A percentile compares a stretch with the other conserved stretches of the same genome.
Conservation (phyloP, 2,888 invertebrate species). For the Agriotes lineatus region DNA sequence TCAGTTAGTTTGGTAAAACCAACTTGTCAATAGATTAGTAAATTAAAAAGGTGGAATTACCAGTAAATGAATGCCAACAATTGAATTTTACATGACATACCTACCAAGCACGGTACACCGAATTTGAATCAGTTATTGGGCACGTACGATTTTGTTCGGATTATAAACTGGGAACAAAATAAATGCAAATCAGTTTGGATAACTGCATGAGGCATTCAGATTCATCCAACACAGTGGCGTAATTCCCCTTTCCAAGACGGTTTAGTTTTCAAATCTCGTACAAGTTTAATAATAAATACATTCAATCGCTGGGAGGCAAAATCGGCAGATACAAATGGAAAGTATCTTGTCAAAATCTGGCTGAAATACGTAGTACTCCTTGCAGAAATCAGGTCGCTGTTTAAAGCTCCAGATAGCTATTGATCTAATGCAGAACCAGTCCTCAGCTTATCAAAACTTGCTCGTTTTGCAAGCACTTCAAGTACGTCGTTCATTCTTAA, state of each 20-base stretch:
- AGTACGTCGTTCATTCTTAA: not conserved
- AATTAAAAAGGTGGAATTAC: too few species aligned
- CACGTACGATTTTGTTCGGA: too few species aligned
- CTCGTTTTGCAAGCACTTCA: constrained; percentile 17
- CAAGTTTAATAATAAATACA: constrained; percentile 30
- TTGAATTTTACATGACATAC: too few species aligned
- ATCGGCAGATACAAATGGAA: constrained; percentile 35
- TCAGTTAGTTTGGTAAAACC: too few species aligned
- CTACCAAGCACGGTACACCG: too few species aligned
- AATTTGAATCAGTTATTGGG: too few species aligned
- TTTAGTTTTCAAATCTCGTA: constrained; percentile 20
- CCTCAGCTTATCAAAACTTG: constrained; percentile 5
- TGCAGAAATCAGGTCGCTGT: constrained; percentile 41
- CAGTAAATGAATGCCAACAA: too few species aligned
- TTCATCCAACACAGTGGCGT: too few species aligned
- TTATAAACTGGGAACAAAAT: too few species aligned
- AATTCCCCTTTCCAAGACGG: constrained; percentile 1
- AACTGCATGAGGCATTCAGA: too few species aligned
- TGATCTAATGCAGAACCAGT: constrained; percentile 31
- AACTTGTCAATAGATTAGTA: too few species aligned
- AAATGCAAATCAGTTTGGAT: too few species aligned
- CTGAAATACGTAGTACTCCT: constrained; percentile 34
- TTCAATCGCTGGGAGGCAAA: constrained; percentile 26
- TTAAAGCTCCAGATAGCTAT: constrained; percentile 38
- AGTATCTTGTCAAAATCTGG: constrained; percentile 37